Evolutionary conservation across 2,797 vertebrate genomes (phyloP).

Genomic region (Anabas testudineus): DNA sequence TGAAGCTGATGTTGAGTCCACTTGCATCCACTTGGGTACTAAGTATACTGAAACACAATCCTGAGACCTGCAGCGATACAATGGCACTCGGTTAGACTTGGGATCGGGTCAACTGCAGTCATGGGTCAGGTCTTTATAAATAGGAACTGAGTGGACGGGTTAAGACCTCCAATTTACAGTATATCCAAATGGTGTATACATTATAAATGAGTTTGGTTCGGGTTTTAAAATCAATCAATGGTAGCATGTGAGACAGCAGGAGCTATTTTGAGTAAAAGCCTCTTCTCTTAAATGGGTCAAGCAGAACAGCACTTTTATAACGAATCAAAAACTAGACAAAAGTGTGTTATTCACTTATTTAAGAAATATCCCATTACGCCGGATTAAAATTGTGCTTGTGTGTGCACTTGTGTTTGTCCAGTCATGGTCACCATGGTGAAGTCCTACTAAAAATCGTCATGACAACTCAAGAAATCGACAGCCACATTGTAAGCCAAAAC

Average conservation of each 20-base stretch:
- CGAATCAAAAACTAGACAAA: slow-evolving; percentile 24
- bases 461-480: slow-evolving; percentile 85
- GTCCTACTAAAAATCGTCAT: slow-evolving; percentile 86
- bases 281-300: slow-evolving; percentile 44
- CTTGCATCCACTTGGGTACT: not conserved
- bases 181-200: not conserved
- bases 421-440: slow-evolving; percentile 86
- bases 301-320: slow-evolving; percentile 28
- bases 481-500: slow-evolving; percentile 84
- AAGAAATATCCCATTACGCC: slow-evolving; percentile 42
- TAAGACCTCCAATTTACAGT: not conserved
- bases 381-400: slow-evolving; percentile 45
- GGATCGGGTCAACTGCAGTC: not conserved
- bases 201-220: not conserved
- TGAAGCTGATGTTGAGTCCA: not conserved
- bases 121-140: not conserved
- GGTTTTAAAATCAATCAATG: slow-evolving; percentile 6
- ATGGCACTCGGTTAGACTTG: not conserved
- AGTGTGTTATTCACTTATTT: slow-evolving; percentile 54
- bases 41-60: not conserved
- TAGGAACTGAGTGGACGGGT: not conserved
- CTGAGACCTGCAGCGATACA: not conserved
- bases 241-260: slow-evolving; percentile 5
- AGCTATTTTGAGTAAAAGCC: slow-evolving; percentile 21
- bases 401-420: slow-evolving; percentile 48